Evolutionary conservation across 1,140 invertebrate species (phyloP), one percentile per base, ranked within the genome.

Genomic region (Danaus plexippus): DNA sequence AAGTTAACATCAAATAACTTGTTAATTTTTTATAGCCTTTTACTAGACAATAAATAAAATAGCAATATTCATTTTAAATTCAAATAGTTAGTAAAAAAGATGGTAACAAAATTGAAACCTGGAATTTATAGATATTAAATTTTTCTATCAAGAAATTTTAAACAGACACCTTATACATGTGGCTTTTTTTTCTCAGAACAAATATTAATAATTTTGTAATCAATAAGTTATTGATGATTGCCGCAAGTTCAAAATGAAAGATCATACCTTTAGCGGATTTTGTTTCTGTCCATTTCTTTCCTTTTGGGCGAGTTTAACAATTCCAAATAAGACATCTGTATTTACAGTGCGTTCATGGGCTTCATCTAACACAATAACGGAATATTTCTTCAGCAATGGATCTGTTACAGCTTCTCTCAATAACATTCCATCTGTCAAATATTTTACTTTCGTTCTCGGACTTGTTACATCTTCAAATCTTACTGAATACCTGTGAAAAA

Each of bases 391-490:
- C 4, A 95, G 71, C 11, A 92, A 80, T 44, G 90, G 90, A 80
- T 95, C 93, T 57, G 81, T 77, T 77, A 97, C 93, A 2, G 95
- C 94, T 87, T 98, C 97, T 61, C 96, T 83, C 1, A 99, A 87
- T 62, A 99, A 87, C 94, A 98, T 98, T 58, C 97, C 97, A 89
- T 98, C 97, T 48, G 97, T 98, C 69, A 98, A 87, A 87, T 94
- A 98, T 78, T 94, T 94, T 9, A 98, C 91, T 87, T 92, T 93
- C 1, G 97, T 98, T 51, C 89, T 85, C 0, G 89, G 67, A 50
- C 92, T 92, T 0, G 93, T 94, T 0, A 90, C 88, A 85, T 97
- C 94, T 87, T 98, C 96, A 90, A 98, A 99, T 69, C 97, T 89
- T 0, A 98, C 95, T 60, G 90, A 91, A 82, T 97, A 98, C 2